Evolutionary conservation across 2,113 vertebrate genomes (phyloP), one percentile per base, ranked within the genome.

Genomic region (Platanista minor): DNA sequence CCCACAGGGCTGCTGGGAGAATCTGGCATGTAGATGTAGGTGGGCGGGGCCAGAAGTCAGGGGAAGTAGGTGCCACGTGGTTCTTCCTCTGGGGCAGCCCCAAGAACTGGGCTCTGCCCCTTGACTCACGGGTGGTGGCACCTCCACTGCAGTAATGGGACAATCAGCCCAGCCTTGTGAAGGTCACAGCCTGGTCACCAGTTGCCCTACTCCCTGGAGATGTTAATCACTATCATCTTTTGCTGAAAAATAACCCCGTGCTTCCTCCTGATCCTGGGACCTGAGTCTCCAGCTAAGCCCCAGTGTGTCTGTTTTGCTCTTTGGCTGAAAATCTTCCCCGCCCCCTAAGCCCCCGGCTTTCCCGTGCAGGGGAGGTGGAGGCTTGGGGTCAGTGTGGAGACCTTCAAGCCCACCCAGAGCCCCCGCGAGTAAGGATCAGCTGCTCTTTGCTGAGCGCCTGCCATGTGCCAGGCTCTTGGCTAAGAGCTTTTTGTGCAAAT

Each of bases 31-130:
- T 13, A 23, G 46, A 8, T 15, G 31, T 3, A 29, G 25, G 59
- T 8, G 17, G 78, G 15, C 0, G 7, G 67, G 21, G 36, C 41
- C 0, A 9, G 33, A 39, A 18, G 39, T 0, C 0, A 25, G 8
- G 83, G 29, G 8, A 2, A n/a, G 59, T n/a, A 43, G 49, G 8
- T 14, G 66, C 21, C 46, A 6, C 15, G 2, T 23, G 33, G 27
- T 29, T 33, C 66, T 41, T 64, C 41, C 82, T 66, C 66, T 10
- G 14, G 25, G 57, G 87, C 2, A 36, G 6, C 46, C 25, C 61
- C 23, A 21, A 41, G 52, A 49, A 21, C 67, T 13, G 18, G 71
- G n/a, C 29, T 57, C 90, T n/a, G 36, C 36, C 33, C 21, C 29
- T 43, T 31, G 6, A 4, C 41, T 20, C 54, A 1, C 8, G 5